Evolutionary conservation across 2,888 invertebrate species (phyloP).

Genomic region (Lepeophtheirus nordmannii): DNA sequence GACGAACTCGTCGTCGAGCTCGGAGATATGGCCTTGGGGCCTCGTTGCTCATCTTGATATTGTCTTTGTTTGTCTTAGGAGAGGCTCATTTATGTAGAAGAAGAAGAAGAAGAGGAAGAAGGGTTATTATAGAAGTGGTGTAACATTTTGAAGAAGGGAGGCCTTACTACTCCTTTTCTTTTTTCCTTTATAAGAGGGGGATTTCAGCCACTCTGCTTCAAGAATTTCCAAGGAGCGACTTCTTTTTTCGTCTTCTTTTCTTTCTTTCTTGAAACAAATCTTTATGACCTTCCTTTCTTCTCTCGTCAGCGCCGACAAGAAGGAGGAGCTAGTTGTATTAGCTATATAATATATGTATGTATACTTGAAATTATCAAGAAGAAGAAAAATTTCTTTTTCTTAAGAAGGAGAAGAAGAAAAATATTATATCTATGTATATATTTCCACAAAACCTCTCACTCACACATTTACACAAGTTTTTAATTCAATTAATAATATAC

Average conservation of each 20-base stretch:
- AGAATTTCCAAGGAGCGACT: not conserved
- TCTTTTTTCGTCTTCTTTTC: not conserved
- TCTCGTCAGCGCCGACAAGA: constrained; percentile 6
- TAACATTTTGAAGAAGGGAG: not conserved
- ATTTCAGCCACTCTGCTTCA: not conserved
- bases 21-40: constrained; percentile 21
- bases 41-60: constrained; percentile 3
- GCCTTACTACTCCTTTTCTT: not conserved
- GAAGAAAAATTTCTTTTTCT: not conserved
- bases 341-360: no score
- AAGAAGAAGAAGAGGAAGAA: not conserved
- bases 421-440: no score
- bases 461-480: no score
- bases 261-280: constrained; percentile 6
- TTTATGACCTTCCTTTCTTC: constrained; percentile 4
- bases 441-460: no score
- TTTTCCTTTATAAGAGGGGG: not conserved
- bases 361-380: not conserved
- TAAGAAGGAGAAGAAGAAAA: not conserved
- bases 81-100: not conserved
- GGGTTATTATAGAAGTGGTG: not conserved
- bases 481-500: no score
- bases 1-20: constrained; percentile 32
- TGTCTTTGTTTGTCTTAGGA: not conserved
- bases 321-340: not conserved